A percentile compares a stretch with the other conserved stretches of the same genome.
These are phyloP conservation scores for Apis mellifera DNA, from an alignment of 1,140 invertebrate genomes.

Conservation along the genomic window Amel_HAv3.1 CM009932.2:13316501-13317000, in stretches of 20 bases:
- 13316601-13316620: slow-evolving; percentile 63
- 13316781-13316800: slow-evolving; percentile 67
- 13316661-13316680: slow-evolving; percentile 58
- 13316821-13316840: slow-evolving; percentile 66
- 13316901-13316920: background rate
- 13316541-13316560: slow-evolving; percentile 63
- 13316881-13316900: background rate
- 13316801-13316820: slow-evolving; percentile 80
- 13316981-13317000: slow-evolving; percentile 37
- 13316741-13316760: slow-evolving; percentile 29
- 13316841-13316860: slow-evolving; percentile 37
- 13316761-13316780: slow-evolving; percentile 48
- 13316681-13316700: slow-evolving; percentile 58
- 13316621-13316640: slow-evolving; percentile 55
- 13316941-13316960: background rate
- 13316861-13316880: slow-evolving; percentile 12
- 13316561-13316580: slow-evolving; percentile 64
- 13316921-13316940: background rate
- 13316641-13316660: slow-evolving; percentile 67
- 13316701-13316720: slow-evolving; percentile 62
- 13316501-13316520: slow-evolving; percentile 74
- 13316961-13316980: slow-evolving; percentile 24
- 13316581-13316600: slow-evolving; percentile 67
- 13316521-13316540: slow-evolving; percentile 63
- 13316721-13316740: slow-evolving; percentile 14